These are phyloP conservation scores for Parnassius orleans DNA, from an alignment of 2,888 invertebrate genomes.

Conservation along the genomic window DNA sequence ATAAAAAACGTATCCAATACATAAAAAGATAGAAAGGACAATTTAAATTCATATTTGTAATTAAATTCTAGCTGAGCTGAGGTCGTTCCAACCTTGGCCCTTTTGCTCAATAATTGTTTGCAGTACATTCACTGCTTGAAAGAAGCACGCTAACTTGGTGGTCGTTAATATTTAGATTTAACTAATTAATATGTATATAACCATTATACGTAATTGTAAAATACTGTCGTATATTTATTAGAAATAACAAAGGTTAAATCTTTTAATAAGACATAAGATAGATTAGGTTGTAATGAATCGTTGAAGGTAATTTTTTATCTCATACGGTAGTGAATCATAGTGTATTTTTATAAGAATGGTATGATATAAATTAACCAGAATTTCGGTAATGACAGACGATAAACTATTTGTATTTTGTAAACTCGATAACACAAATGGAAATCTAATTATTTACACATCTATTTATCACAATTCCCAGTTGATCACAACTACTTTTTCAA, in stretches of 20 bases:
- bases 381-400: no score
- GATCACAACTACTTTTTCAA: no score
- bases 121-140: conserved; percentile 11
- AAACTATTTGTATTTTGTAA: no score
- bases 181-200: conserved; percentile 14
- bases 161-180: conserved; percentile 9
- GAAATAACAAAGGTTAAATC: neutral
- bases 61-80: conserved; percentile 1
- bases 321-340: no score
- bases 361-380: no score
- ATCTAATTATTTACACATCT: no score
- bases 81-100: conserved; percentile 16
- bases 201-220: neutral
- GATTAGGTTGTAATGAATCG: no score
- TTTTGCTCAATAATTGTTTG: conserved; percentile 12
- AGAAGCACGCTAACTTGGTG: conserved; percentile 14
- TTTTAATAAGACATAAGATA: no score
- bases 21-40: conserved; percentile 35
- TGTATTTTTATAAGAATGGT: no score
- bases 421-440: no score
- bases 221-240: neutral
- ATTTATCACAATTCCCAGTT: no score
- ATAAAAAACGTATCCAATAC: conserved; percentile 83
- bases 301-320: no score
- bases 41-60: neutral